Percentiles rank a stretch among this genome's conserved stretches.
Evolutionary conservation across 2,797 vertebrate genomes (phyloP).

Genomic region (Takifugu ocellatus): DNA sequence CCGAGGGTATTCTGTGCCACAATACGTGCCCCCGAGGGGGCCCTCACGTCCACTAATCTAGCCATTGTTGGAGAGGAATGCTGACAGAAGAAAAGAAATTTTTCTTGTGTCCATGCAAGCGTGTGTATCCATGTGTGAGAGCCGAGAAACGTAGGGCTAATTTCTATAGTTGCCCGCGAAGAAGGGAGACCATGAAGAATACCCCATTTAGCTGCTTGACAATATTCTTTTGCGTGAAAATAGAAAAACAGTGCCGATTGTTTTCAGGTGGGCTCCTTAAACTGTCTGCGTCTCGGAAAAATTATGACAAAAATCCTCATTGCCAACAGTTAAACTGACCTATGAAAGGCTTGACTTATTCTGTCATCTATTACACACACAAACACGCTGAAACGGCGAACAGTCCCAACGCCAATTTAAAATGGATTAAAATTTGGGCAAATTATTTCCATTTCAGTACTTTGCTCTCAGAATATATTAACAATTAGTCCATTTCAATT

Average conservation of each 20-base stretch:
- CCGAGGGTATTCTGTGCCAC: conserved; percentile 99
- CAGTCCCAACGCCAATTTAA: conserved; percentile 55
- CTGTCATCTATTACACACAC: conserved; percentile 33
- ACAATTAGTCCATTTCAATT: conserved; percentile 97
- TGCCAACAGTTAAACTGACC: conserved; percentile 44
- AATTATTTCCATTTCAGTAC: conserved; percentile 70
- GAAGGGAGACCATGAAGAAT: conserved; percentile 92
- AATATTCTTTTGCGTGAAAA: conserved; percentile 79
- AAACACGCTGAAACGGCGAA: conserved; percentile 41
- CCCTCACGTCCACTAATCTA: conserved; percentile 99
- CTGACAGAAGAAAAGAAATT: conserved; percentile 99
- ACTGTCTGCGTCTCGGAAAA: conserved; percentile 44
- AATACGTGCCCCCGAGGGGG: conserved; percentile 98
- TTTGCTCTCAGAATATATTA: conserved; percentile 85
- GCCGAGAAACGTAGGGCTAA: conserved; percentile 99
- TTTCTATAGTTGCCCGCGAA: conserved; percentile 99
- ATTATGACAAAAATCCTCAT: conserved; percentile 33
- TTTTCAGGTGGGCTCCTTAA: conserved; percentile 72
- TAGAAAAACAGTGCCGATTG: conserved; percentile 75
- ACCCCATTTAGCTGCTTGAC: conserved; percentile 86
- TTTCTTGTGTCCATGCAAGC: conserved; percentile 99
- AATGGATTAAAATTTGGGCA: conserved; percentile 64
- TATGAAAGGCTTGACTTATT: conserved; percentile 44
- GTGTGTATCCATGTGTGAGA: conserved; percentile 99
- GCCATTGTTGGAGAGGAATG: conserved; percentile 99